Conservation (phyloP, 2,888 invertebrate species). For the Drosophila mettleri region DNA sequence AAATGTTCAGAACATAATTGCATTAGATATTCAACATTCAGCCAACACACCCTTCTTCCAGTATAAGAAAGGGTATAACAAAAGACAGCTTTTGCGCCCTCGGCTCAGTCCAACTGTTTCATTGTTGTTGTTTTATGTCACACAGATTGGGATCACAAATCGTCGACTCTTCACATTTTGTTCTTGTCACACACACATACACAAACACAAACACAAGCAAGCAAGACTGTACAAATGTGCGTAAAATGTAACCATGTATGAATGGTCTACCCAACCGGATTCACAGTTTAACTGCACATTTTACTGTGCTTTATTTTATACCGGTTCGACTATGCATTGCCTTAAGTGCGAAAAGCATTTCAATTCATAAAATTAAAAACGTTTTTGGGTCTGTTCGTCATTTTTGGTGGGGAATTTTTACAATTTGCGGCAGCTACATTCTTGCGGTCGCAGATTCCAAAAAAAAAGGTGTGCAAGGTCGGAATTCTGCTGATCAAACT, state of each 20-base stretch:
- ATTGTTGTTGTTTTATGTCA: slow-evolving; percentile 21
- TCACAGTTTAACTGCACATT: slow-evolving; percentile 70
- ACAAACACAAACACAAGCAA: not conserved
- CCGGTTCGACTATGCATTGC: slow-evolving; percentile 59
- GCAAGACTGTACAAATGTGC: not conserved
- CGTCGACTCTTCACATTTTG: slow-evolving; percentile 25
- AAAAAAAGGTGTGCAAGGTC: slow-evolving; percentile 44
- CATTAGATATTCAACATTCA: too few relatives aligned
- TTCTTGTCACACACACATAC: slow-evolving; percentile 22
- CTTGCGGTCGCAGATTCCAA: slow-evolving; percentile 55
- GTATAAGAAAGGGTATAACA: slow-evolving; percentile 11
- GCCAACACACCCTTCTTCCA: not conserved
- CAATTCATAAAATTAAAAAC: slow-evolving; percentile 51
- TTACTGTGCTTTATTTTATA: slow-evolving; percentile 47
- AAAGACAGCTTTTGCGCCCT: slow-evolving; percentile 9
- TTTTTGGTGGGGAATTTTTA: slow-evolving; percentile 43
- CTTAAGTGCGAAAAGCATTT: slow-evolving; percentile 62
- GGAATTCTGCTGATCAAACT: slow-evolving; percentile 19
- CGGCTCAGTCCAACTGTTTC: slow-evolving; percentile 14
- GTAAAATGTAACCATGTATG: not conserved
- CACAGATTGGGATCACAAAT: slow-evolving; percentile 47
- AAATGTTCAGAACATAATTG: too few relatives aligned
- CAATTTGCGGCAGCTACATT: slow-evolving; percentile 61
- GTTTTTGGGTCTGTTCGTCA: slow-evolving; percentile 24
- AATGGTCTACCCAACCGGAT: slow-evolving; percentile 57